Evolutionary conservation across 2,888 invertebrate genomes (phyloP), one percentile per base, ranked within the genome.

Genomic region (Lasioglossum vierecki): DNA sequence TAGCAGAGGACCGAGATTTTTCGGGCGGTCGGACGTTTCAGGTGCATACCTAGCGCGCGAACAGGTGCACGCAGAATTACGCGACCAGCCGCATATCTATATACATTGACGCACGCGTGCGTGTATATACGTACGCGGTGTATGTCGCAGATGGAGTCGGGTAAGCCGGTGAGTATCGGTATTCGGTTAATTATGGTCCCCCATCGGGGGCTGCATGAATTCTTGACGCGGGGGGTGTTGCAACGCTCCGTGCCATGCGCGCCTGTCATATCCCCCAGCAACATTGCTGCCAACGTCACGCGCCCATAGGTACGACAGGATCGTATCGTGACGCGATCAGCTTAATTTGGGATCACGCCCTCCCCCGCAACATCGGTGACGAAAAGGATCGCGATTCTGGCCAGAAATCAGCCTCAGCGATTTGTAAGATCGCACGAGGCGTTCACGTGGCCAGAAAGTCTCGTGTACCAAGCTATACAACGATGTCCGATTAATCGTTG

Each of bases 141-240:
- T 93, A 91, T 92, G 92, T 92, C 91, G 90, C 92, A 91, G 92
- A 92, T 91, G 91, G 92, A 92, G 92, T 90, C 90, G 89, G 91
- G 91, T 87, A 88, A 92, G 91, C 90, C 92, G 94, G 92, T 91
- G 93, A 94, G 92, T 94, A 94, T 94, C 93, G 94, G 94, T 94
- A 94, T 94, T 94, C 92, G 93, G 94, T 94, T 94, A 94, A 94
- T 94, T 94, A 94, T 94, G 94, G 93, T 94, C 93, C 94, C 93
- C 93, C 93, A 90, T 91, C 92, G 90, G 85, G 70, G 85, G 90
- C 91, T 91, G 92, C 93, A 93, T 94, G 94, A 95, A 95, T 95
- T 95, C 95, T 94, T 94, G 94, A 94, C 94, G 93, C 94, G 91
- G 93, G 94, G 94, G 93, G 94, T 93, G 94, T 94, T 94, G 92